phyloP scores from a whole-genome alignment of 2,888 invertebrate genomes.

The Phyllotreta striolata region DNA sequence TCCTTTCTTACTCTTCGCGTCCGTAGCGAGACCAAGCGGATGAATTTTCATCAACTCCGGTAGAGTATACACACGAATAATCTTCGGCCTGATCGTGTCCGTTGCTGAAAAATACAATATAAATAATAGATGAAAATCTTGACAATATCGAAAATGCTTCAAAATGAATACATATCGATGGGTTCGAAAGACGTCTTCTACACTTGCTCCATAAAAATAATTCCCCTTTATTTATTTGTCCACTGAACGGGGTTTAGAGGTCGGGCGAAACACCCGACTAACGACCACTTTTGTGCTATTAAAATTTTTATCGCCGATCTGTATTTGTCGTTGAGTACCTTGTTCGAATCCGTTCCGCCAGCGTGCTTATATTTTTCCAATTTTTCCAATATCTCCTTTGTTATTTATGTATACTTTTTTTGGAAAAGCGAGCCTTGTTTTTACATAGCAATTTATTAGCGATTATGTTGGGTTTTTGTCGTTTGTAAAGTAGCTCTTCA shows the following conservation, averaged over 20 bases:
- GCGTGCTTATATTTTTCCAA: constrained; percentile 19
- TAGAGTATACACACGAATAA: constrained; percentile 59
- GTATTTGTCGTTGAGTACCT: constrained; percentile 37
- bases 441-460: constrained; percentile 10
- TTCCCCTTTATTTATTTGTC: constrained; percentile 20
- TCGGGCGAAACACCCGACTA: constrained; percentile 24
- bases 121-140: background rate
- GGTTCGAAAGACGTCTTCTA: constrained; percentile 8
- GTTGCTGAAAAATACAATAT: constrained; percentile 42
- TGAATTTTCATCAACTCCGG: constrained; percentile 56
- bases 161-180: no score
- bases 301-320: constrained; percentile 35
- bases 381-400: background rate
- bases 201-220: constrained; percentile 20
- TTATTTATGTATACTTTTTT: background rate
- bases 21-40: constrained; percentile 54
- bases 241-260: constrained; percentile 12
- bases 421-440: constrained; percentile 10
- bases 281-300: constrained; percentile 28
- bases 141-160: background rate
- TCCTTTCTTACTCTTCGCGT: background rate
- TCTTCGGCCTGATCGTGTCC: constrained; percentile 48
- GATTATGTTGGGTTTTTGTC: constrained; percentile 8
- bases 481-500: background rate
- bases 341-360: constrained; percentile 30